A percentile compares a stretch with the other conserved stretches of the same genome.
Conservation (phyloP, 1,140 invertebrate genomes). For the Diabrotica undecimpunctata region DNA sequence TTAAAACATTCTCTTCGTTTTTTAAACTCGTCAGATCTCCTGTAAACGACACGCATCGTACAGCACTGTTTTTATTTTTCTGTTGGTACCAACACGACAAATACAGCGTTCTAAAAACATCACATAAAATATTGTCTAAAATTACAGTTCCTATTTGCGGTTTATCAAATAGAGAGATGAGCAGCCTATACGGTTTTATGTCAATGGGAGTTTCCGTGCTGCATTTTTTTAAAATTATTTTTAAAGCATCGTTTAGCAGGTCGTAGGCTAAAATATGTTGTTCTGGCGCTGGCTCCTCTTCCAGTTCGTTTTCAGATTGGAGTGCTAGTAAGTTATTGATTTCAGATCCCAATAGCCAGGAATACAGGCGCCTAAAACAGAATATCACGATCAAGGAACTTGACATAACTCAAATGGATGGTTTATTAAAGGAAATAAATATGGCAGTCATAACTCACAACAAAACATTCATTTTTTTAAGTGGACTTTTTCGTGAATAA, state of each 20-base stretch:
- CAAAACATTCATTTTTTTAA: no score
- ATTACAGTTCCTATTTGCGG: constrained; percentile 83
- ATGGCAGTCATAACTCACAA: no score
- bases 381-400: neutral
- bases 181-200: constrained; percentile 77
- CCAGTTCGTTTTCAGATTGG: constrained; percentile 45
- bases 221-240: constrained; percentile 58
- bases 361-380: constrained; percentile 66
- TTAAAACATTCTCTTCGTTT: constrained; percentile 36
- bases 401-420: constrained; percentile 3
- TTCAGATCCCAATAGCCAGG: constrained; percentile 78
- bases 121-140: constrained; percentile 79
- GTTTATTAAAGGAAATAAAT: no score
- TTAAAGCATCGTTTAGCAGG: constrained; percentile 63
- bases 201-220: constrained; percentile 60
- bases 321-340: constrained; percentile 54
- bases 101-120: constrained; percentile 70
- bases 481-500: no score
- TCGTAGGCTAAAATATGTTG: constrained; percentile 56
- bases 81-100: constrained; percentile 43
- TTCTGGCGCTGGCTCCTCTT: constrained; percentile 41
- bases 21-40: constrained; percentile 45
- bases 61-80: constrained; percentile 38
- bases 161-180: constrained; percentile 86
- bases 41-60: constrained; percentile 44